phyloP scores from a whole-genome alignment of 2,888 invertebrate genomes.

The Odontocerum albicorne region DNA sequence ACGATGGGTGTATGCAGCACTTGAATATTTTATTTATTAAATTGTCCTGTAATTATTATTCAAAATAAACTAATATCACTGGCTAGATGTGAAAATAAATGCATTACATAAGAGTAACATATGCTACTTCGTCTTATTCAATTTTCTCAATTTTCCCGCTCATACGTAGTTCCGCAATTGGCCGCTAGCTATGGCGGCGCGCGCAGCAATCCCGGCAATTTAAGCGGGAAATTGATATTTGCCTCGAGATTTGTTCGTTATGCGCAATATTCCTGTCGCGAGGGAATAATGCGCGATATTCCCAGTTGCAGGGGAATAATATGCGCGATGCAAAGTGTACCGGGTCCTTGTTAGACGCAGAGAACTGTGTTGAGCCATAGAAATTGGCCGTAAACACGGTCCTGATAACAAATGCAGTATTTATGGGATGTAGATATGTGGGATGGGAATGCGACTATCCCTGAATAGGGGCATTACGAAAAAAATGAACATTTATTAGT shows the following conservation, averaged over 20 bases:
- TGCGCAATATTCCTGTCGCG: neutral
- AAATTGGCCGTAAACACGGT: slow-evolving; percentile 15
- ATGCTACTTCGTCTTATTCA: too few species aligned
- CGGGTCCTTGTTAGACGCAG: slow-evolving; percentile 9
- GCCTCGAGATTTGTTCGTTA: slow-evolving; percentile 18
- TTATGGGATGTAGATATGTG: slow-evolving; percentile 8
- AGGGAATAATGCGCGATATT: neutral
- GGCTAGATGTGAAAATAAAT: too few species aligned
- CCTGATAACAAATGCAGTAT: slow-evolving; percentile 11
- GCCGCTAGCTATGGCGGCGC: neutral
- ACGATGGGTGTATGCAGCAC: too few species aligned
- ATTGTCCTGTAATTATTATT: too few species aligned
- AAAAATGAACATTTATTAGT: too few species aligned
- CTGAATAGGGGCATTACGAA: too few species aligned
- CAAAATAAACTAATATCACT: too few species aligned
- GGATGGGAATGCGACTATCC: slow-evolving; percentile 3
- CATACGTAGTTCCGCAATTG: too few species aligned
- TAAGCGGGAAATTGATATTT: slow-evolving; percentile 19
- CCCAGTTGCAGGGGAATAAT: slow-evolving; percentile 1
- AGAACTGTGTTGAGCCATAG: neutral
- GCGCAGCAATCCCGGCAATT: slow-evolving; percentile 12
- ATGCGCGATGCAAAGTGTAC: neutral
- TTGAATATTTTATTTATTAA: too few species aligned
- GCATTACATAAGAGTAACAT: too few species aligned
- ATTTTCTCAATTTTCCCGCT: too few species aligned